These are phyloP conservation scores for Alethe castanea DNA, from an alignment of 2,113 vertebrate genomes.

Conservation along the genomic window DNA sequence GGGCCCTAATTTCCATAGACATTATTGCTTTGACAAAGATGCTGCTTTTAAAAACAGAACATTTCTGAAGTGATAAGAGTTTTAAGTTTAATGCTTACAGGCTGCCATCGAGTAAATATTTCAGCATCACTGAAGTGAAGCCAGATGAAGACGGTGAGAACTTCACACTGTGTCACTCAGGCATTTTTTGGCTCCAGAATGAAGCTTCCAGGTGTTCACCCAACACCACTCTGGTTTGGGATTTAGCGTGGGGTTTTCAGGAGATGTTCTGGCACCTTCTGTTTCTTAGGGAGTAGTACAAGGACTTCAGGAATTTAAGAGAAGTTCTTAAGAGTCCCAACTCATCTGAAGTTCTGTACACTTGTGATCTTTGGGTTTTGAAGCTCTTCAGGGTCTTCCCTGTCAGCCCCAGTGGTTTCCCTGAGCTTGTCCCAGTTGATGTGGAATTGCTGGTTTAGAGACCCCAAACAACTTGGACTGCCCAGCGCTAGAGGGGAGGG, in stretches of 20 bases:
- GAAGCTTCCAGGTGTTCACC: not conserved
- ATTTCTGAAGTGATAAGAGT: not conserved
- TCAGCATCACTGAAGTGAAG: not conserved
- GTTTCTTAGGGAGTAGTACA: not conserved
- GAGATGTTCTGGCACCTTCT: not conserved
- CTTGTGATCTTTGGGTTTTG: not conserved
- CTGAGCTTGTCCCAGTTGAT: accelerated
- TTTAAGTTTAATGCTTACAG: not conserved
- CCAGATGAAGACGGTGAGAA: not conserved
- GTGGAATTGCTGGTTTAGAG: not conserved
- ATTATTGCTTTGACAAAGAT: slow-evolving; percentile 25
- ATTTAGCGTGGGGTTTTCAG: not conserved
- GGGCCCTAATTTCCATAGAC: slow-evolving; percentile 10
- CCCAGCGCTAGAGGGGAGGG: not conserved
- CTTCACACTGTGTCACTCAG: not conserved
- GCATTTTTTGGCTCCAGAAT: not conserved
- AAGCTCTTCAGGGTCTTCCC: not conserved
- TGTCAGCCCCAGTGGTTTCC: not conserved
- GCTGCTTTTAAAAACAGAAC: not conserved
- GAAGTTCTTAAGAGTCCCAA: not conserved
- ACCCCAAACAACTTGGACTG: no score
- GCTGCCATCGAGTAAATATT: not conserved
- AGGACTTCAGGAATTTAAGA: accelerated
- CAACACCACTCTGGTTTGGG: not conserved
- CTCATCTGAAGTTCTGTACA: not conserved